A percentile compares a stretch with the other conserved stretches of the same genome.
Conservation (phyloP, 2,888 invertebrate species). For the Blastobasis lacticolella region DNA sequence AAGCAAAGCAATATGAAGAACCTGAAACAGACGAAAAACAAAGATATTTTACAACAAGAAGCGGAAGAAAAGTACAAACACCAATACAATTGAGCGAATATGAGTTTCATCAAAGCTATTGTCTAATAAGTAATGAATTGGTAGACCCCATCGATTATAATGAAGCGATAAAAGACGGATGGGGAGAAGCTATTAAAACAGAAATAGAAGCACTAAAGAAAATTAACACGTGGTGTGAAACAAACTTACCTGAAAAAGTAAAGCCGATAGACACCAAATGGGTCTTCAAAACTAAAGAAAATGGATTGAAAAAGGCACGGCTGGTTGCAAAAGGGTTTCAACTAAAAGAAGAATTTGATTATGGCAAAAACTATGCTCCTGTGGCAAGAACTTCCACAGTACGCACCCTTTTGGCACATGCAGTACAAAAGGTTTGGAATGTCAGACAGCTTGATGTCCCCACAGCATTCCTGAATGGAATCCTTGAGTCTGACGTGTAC, state of each 20-base stretch:
- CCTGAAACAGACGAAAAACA: not conserved
- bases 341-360: conserved; percentile 6
- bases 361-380: conserved; percentile 14
- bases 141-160: conserved; percentile 2
- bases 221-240: conserved; percentile 15
- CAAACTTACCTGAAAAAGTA: conserved; percentile 6
- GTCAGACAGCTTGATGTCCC: conserved; percentile 8
- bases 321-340: conserved; percentile 16
- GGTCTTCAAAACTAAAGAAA: conserved; percentile 20
- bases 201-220: conserved; percentile 15
- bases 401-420: conserved; percentile 12
- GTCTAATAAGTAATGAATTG: not conserved
- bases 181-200: conserved; percentile 14
- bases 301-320: conserved; percentile 15
- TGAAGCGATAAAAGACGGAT: conserved; percentile 14
- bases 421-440: conserved; percentile 1
- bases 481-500: conserved; percentile 16
- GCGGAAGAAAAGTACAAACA: conserved; percentile 2
- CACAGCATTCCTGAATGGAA: conserved; percentile 17
- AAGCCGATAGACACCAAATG: conserved; percentile 19
- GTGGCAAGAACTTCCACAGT: conserved; percentile 14
- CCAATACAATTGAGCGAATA: conserved; percentile 3
- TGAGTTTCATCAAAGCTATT: conserved; percentile 2
- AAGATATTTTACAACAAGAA: not conserved
- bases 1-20: not conserved